phyloP scores from a whole-genome alignment of 2,888 invertebrate species.

The Amorpha juglandis region DNA sequence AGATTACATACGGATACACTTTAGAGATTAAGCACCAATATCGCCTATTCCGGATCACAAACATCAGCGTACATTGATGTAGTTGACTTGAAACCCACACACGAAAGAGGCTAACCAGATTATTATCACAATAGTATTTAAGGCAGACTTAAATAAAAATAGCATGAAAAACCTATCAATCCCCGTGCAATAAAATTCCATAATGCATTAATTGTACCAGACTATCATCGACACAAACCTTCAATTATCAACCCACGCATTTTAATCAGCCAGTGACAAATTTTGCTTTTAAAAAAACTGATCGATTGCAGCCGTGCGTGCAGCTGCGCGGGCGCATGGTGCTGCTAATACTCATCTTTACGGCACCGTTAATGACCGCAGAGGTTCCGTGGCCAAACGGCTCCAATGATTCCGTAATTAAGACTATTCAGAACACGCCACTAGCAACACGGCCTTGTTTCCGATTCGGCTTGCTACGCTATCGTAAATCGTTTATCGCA shows the following conservation, averaged over 20 bases:
- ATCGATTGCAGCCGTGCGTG: conserved; percentile 56
- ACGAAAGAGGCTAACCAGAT: no score
- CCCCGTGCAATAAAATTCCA: neutral
- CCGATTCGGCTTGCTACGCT: conserved; percentile 69
- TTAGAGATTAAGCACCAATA: no score
- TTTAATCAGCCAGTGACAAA: conserved; percentile 39
- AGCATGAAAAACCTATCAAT: neutral
- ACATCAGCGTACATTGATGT: no score
- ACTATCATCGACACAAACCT: neutral
- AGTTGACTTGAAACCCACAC: no score
- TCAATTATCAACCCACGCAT: conserved; percentile 16
- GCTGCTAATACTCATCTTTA: conserved; percentile 44
- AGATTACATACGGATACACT: no score
- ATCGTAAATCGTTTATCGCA: conserved; percentile 77
- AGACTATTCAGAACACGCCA: conserved; percentile 70
- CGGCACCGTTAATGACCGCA: conserved; percentile 61
- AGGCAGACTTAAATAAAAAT: no score
- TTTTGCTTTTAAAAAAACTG: conserved; percentile 35
- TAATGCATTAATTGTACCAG: conserved; percentile 3
- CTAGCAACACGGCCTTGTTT: conserved; percentile 76
- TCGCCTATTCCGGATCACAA: no score
- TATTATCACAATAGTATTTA: no score
- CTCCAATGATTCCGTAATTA: conserved; percentile 72
- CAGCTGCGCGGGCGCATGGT: conserved; percentile 64
- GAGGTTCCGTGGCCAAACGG: conserved; percentile 63